Percentiles rank a stretch among this genome's conserved stretches.
Evolutionary conservation across 2,113 vertebrate species (phyloP).

Genomic region (Typhlomys cinereus): DNA sequence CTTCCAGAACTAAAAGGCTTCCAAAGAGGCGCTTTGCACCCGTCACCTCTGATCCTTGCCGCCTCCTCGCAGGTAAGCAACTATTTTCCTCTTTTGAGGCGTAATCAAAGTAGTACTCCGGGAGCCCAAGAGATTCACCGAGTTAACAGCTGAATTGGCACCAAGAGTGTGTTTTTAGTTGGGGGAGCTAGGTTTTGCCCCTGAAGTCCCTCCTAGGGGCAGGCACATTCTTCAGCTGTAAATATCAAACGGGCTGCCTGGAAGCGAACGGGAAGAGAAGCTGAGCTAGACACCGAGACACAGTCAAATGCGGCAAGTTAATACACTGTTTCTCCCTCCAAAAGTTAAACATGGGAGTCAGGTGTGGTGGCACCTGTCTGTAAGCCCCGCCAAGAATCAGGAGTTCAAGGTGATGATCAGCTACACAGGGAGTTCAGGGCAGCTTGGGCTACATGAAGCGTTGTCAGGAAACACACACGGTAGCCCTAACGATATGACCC

Average conservation of each 20-base stretch:
- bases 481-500: neutral
- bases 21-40: neutral
- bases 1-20: neutral
- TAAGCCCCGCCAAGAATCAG: no score
- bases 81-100: neutral
- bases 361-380: neutral
- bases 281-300: neutral
- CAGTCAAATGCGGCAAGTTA: neutral
- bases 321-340: neutral
- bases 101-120: neutral
- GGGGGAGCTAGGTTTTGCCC: neutral
- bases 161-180: neutral
- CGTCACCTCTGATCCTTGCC: constrained; percentile 31
- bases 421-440: neutral
- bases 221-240: constrained; percentile 28
- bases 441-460: neutral
- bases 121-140: neutral
- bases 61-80: constrained; percentile 16
- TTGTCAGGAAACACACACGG: neutral
- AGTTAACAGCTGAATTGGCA: neutral
- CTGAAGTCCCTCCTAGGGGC: neutral
- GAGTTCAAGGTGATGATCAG: neutral
- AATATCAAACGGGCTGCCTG: neutral
- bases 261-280: neutral
- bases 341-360: neutral